Conservation (phyloP, 2,113 vertebrate species). For the Aegithalos caudatus region DNA sequence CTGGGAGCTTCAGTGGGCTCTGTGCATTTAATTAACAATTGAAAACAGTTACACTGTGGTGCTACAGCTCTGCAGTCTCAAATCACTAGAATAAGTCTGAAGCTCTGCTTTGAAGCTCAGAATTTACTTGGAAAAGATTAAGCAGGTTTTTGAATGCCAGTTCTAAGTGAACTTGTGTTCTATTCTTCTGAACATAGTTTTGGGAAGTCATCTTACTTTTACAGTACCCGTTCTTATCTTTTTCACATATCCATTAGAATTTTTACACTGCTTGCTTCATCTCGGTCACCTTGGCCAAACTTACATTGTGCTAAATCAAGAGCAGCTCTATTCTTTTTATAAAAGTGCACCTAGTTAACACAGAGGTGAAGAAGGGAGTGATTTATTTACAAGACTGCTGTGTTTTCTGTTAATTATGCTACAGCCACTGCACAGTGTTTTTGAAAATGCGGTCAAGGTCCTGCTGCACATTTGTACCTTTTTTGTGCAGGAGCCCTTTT, state of each 20-base stretch:
- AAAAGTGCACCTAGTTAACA: background rate
- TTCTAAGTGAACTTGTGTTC: background rate
- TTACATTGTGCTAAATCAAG: background rate
- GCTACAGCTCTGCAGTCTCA: background rate
- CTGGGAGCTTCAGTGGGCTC: background rate
- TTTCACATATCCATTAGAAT: background rate
- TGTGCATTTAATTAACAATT: background rate
- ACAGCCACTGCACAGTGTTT: background rate
- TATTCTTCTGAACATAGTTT: background rate
- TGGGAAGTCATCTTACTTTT: background rate
- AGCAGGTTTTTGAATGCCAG: background rate
- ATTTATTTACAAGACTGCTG: background rate
- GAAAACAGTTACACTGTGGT: background rate
- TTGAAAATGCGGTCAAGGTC: background rate
- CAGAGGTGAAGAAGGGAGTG: background rate
- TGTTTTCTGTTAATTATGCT: slow-evolving; percentile 9
- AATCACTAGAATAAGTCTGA: background rate
- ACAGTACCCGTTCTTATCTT: background rate
- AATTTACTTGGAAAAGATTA: background rate
- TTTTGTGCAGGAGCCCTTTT: background rate
- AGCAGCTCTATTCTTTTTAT: background rate
- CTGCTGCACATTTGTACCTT: background rate
- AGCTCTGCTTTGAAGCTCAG: background rate
- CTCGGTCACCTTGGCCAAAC: background rate
- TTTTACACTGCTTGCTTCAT: background rate